A percentile compares a stretch with the other conserved stretches of the same genome.
These are phyloP conservation scores for Pterois miles DNA, from an alignment of 2,797 vertebrate species.

Conservation along the genomic window DNA sequence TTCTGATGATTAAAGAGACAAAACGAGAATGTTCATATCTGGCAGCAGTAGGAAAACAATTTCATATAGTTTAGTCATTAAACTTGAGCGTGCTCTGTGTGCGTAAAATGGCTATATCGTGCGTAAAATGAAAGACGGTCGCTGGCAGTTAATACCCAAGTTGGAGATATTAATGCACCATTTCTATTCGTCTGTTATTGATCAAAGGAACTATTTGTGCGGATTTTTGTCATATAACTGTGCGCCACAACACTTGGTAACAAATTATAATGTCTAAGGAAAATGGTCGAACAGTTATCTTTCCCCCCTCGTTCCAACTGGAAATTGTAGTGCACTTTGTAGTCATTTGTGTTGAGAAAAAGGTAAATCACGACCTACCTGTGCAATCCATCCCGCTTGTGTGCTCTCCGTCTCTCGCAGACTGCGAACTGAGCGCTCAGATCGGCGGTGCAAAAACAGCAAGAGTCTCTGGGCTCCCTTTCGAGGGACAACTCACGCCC, in stretches of 20 bases:
- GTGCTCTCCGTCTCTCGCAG: slow-evolving; percentile 69
- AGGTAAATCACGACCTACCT: slow-evolving; percentile 82
- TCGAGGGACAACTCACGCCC: slow-evolving; percentile 86
- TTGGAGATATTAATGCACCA: neutral
- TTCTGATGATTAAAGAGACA: slow-evolving; percentile 72
- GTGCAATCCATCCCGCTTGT: slow-evolving; percentile 85
- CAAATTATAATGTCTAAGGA: neutral
- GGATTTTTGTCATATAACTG: neutral
- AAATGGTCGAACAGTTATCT: neutral
- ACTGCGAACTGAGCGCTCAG: slow-evolving; percentile 84
- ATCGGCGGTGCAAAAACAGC: slow-evolving; percentile 75
- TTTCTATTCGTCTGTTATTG: neutral
- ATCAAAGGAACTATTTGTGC: slow-evolving; percentile 7
- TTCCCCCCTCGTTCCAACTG: neutral
- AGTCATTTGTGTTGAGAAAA: slow-evolving; percentile 1
- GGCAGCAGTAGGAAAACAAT: neutral
- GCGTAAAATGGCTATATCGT: slow-evolving; percentile 57
- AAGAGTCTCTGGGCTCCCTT: slow-evolving; percentile 85
- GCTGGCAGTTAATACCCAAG: neutral
- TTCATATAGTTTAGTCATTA: neutral
- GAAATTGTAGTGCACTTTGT: neutral
- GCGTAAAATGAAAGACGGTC: slow-evolving; percentile 53
- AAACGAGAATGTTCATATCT: slow-evolving; percentile 37
- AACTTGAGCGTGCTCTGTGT: slow-evolving; percentile 11
- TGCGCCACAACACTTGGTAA: slow-evolving; percentile 15